Base-by-base conservation (phyloP, 2,797 vertebrate genomes). In the Kryptolebias ocellatus region DNA sequence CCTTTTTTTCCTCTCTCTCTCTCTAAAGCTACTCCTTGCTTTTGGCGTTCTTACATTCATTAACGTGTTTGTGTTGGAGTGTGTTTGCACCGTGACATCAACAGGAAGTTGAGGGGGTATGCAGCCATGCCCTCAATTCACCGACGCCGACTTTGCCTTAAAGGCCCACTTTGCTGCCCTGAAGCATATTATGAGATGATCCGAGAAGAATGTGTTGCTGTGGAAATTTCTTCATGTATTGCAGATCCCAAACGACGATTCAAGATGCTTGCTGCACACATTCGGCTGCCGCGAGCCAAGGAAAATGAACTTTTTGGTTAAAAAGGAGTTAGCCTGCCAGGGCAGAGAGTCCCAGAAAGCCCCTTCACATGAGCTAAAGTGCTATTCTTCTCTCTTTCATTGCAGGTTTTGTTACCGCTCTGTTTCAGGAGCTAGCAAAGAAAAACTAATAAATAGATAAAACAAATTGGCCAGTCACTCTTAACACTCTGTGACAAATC, bases 181-280 rank as follows among this genome's bases (percentile, higher is more conserved):
- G 47, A 60, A 78, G 76, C 64, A 70, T 81, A 89, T 87, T 81
- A 87, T 90, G 83, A 91, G 78, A 86, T 58, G 72, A 87, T 87
- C 76, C 64, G 67, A 67, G 57, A 90, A 72, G 86, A 91, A 91
- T 92, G 86, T 83, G 87, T 90, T 86, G 76, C 78, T 83, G 85
- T 93, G 92, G 90, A 93, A 93, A 93, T 76, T 83, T 85, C 70
- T 73, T 58, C 74, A 76, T 88, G 76, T 87, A 83, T 68, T 86
- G 70, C 75, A 74, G 59, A 71, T 82, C 74, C 71, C 76, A 90
- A 91, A 90, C 80, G 64, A 77, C 76, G 79, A 90, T 92, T 92
- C 81, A 87, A 90, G 87, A 92, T 88, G 89, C 88, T 89, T 80
- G 83, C 75, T 60, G 73, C 80, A 77, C 86, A 75, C 78, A 82